phyloP scores from a whole-genome alignment of 2,888 invertebrate species.

The Elmis aenea region DNA sequence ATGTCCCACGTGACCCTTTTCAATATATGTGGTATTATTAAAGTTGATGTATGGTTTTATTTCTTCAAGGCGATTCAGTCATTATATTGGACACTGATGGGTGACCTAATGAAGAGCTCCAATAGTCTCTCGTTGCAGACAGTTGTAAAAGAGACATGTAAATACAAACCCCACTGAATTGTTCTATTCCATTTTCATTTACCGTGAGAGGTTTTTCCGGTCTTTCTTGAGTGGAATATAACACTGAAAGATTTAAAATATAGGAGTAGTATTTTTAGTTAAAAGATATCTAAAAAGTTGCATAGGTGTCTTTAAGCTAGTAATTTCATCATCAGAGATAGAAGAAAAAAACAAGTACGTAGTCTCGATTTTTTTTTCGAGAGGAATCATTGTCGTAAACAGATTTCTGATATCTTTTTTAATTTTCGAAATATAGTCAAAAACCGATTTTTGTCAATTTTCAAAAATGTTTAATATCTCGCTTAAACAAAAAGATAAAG shows the following conservation, averaged over 20 bases:
- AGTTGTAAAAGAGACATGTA: constrained; percentile 17
- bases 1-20: constrained; percentile 17
- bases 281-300: background rate
- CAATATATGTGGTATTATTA: constrained; percentile 14
- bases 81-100: constrained; percentile 1
- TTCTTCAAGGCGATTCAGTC: too few relatives aligned
- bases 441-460: too few relatives aligned
- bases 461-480: too few relatives aligned
- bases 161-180: constrained; percentile 13
- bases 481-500: too few relatives aligned
- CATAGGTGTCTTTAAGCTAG: background rate
- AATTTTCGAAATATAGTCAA: too few relatives aligned
- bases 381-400: too few relatives aligned
- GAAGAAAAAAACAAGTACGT: too few relatives aligned
- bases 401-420: too few relatives aligned
- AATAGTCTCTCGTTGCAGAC: constrained; percentile 12
- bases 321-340: constrained; percentile 1
- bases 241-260: constrained; percentile 16
- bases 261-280: background rate
- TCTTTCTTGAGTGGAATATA: constrained; percentile 21
- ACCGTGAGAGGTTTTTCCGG: constrained; percentile 19
- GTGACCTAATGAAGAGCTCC: constrained; percentile 17
- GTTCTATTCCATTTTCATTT: too few relatives aligned
- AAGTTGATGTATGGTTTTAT: too few relatives aligned
- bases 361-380: too few relatives aligned